Base-by-base conservation (phyloP, 2,797 vertebrate species). In the Melanotaenia pygmaea region DNA sequence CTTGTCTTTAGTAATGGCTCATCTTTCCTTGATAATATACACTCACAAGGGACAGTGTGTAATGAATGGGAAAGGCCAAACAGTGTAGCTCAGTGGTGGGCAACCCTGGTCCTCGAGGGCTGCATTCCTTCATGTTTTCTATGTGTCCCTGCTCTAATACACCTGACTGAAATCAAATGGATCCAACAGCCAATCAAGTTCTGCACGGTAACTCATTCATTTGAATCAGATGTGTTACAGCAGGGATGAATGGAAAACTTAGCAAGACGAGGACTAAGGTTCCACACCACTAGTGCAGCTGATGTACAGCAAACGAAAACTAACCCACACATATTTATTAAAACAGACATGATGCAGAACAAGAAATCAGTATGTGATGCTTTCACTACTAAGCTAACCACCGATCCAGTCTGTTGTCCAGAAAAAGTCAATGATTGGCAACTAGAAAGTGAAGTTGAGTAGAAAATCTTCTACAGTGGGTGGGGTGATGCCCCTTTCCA, bases 401-500 rank as follows among this genome's bases (percentile, higher is more conserved):
- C 64, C 54, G 69, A 83, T 67, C 59, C 70, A 62, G 30, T 58
- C 30, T 56, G 51, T 57, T 60, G 65, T 53, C 71, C 50, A 68
- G 35, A 56, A 61, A 74, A 78, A 78, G 51, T 66, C 43, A 8
- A 45, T 70, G 38, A 62, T 66, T 40, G 67, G 64, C 74, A 64
- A 67, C 66, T 37, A 64, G 26, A 82, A 59, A 69, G 74, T 74
- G 45, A 75, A 77, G 77, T 70, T 87, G 76, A 72, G 69, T 64
- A 68, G 50, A 77, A 81, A 79, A 60, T 63, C 60, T 69, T 64
- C 47, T 1, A 0, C 76, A 74, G 69, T 76, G 72, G 64, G 61
- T 76, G 73, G 70, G 72, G 58, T 50, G 80, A 28, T 28, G 28
- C 28, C 67, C 54, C 77, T 71, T 70, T 56, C 72, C 40, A 58